These are phyloP conservation scores for Euura lappo DNA, from an alignment of 1,140 invertebrate species.

Conservation along the genomic window DNA sequence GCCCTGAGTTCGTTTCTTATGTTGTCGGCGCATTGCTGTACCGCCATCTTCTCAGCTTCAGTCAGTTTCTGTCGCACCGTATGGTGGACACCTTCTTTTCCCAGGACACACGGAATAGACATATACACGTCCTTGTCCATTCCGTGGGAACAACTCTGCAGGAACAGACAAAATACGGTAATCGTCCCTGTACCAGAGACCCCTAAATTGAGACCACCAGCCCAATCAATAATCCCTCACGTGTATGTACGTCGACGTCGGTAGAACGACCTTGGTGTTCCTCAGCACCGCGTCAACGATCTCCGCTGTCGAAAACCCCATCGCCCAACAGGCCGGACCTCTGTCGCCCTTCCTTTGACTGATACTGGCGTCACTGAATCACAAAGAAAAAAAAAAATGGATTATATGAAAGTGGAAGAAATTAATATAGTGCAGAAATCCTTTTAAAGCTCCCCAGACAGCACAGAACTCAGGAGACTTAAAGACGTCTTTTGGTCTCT, in stretches of 20 bases:
- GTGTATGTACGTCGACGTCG: constrained; percentile 64
- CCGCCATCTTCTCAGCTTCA: constrained; percentile 58
- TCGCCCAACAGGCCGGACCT: constrained; percentile 58
- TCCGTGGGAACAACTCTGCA: constrained; percentile 56
- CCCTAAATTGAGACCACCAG: too few species aligned
- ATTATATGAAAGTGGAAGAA: not conserved
- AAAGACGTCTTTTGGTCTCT: too few species aligned
- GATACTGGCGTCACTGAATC: constrained; percentile 59
- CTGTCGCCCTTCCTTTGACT: constrained; percentile 62
- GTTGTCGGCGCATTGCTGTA: constrained; percentile 59
- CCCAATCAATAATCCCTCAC: constrained; percentile 43
- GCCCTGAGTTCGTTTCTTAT: constrained; percentile 52
- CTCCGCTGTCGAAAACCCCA: constrained; percentile 62
- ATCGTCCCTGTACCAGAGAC: not conserved
- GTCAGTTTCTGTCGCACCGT: constrained; percentile 64
- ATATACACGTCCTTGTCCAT: constrained; percentile 68
- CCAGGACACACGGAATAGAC: constrained; percentile 67
- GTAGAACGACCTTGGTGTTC: constrained; percentile 63
- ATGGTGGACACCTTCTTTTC: constrained; percentile 63
- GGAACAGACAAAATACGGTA: not conserved
- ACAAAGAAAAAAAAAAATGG: constrained; percentile 20
- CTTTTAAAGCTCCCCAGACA: too few species aligned
- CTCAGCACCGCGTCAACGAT: constrained; percentile 63
- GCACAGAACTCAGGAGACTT: too few species aligned
- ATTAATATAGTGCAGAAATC: too few species aligned